Evolutionary conservation across 1,140 invertebrate genomes (phyloP).

Genomic region (Polyergus mexicanus): DNA sequence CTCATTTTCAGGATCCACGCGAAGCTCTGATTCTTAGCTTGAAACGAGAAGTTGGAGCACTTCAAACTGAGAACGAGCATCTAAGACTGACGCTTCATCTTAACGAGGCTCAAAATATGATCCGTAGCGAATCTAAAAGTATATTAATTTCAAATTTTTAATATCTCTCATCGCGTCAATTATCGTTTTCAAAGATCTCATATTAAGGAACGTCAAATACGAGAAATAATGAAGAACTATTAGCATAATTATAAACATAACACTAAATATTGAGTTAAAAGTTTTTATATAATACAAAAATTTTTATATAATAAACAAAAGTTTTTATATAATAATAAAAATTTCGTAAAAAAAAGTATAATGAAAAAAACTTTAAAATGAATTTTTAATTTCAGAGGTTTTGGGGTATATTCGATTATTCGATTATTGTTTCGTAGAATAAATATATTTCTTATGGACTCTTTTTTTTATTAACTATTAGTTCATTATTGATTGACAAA

Average conservation of each 20-base stretch:
- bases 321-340: not conserved
- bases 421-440: not conserved
- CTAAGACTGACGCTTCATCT: constrained; percentile 91
- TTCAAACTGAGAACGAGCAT: constrained; percentile 97
- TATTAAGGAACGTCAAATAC: not conserved
- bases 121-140: constrained; percentile 76
- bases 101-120: constrained; percentile 67
- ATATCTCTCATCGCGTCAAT: not conserved
- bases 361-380: not conserved
- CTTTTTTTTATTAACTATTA: not conserved
- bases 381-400: not conserved
- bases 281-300: not conserved
- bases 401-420: not conserved
- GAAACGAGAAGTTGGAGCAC: constrained; percentile 94
- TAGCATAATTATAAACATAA: not conserved
- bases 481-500: not conserved
- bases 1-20: constrained; percentile 91
- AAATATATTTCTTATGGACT: not conserved
- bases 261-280: not conserved
- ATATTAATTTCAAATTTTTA: constrained; percentile 25
- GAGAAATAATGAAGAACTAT: not conserved
- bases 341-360: not conserved
- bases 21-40: constrained; percentile 96
- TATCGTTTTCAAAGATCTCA: too few species aligned
- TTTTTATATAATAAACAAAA: not conserved